A percentile compares a stretch with the other conserved stretches of the same genome.
These are phyloP conservation scores for Nephila pilipes DNA, from an alignment of 1,140 invertebrate species.

Conservation along the genomic window DNA sequence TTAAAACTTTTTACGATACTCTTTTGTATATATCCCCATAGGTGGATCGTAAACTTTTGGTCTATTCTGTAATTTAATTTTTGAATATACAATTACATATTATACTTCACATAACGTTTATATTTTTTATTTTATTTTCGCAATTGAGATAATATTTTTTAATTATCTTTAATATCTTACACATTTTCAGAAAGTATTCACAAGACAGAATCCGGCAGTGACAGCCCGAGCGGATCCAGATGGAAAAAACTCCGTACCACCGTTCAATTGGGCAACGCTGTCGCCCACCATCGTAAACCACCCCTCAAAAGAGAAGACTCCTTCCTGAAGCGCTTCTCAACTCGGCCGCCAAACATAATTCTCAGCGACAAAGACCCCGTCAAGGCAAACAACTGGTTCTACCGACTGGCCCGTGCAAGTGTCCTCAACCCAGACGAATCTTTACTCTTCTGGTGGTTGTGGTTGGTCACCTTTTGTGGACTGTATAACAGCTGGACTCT, in stretches of 20 bases:
- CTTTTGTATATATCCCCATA: no score
- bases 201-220: not conserved
- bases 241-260: constrained; percentile 97
- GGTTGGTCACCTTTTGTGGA: constrained; percentile 93
- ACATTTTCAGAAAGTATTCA: not conserved
- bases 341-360: constrained; percentile 89
- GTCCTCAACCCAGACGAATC: constrained; percentile 97
- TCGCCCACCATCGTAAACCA: constrained; percentile 87
- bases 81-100: no score
- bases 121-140: no score
- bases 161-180: no score
- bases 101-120: no score
- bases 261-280: constrained; percentile 93
- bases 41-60: no score
- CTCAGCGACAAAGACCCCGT: constrained; percentile 80
- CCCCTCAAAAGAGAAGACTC: constrained; percentile 95
- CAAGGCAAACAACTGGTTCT: constrained; percentile 80
- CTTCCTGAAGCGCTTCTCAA: constrained; percentile 95
- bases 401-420: constrained; percentile 84
- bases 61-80: no score
- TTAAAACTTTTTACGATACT: no score
- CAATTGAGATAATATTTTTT: no score
- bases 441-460: constrained; percentile 97
- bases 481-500: constrained; percentile 97
- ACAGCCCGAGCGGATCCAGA: constrained; percentile 83